Evolutionary conservation across 2,888 invertebrate species (phyloP).

Genomic region (Lobophora halterata): DNA sequence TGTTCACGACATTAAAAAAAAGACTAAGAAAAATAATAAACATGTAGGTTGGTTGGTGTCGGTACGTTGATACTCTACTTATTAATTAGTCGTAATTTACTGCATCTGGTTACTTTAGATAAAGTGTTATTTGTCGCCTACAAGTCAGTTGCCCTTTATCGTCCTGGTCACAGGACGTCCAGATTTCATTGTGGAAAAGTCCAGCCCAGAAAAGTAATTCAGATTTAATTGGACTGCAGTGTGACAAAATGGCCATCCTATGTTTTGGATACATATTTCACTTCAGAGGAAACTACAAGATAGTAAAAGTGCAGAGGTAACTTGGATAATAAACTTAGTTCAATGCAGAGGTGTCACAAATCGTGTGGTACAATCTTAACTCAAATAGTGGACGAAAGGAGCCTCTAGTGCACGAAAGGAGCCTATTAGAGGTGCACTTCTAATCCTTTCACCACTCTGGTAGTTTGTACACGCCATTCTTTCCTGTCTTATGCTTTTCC

Average conservation of each 20-base stretch:
- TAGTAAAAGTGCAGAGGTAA: conserved; percentile 37
- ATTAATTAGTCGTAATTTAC: not conserved
- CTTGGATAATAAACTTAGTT: conserved; percentile 1
- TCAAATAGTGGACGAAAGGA: too few species aligned
- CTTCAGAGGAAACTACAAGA: conserved; percentile 25
- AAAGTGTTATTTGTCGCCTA: conserved; percentile 11
- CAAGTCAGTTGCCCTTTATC: conserved; percentile 19
- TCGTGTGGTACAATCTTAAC: too few species aligned
- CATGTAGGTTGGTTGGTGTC: not conserved
- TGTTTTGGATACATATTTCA: conserved; percentile 29
- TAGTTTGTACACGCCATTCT: too few species aligned
- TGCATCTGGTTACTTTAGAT: conserved; percentile 14
- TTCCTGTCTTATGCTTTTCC: too few species aligned
- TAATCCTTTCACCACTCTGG: too few species aligned
- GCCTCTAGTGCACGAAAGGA: too few species aligned
- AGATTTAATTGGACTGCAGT: not conserved
- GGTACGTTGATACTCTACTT: not conserved
- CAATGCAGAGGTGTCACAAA: too few species aligned
- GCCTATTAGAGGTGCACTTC: too few species aligned
- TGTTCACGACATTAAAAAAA: too few species aligned
- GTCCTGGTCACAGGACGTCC: conserved; percentile 23
- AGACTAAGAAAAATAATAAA: too few species aligned
- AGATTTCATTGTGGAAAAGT: not conserved
- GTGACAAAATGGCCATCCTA: conserved; percentile 24
- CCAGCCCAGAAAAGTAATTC: too few species aligned